Evolutionary conservation across 1,140 invertebrate genomes (phyloP), one percentile per base, ranked within the genome.

Genomic region (Cheumatopsyche charites): DNA sequence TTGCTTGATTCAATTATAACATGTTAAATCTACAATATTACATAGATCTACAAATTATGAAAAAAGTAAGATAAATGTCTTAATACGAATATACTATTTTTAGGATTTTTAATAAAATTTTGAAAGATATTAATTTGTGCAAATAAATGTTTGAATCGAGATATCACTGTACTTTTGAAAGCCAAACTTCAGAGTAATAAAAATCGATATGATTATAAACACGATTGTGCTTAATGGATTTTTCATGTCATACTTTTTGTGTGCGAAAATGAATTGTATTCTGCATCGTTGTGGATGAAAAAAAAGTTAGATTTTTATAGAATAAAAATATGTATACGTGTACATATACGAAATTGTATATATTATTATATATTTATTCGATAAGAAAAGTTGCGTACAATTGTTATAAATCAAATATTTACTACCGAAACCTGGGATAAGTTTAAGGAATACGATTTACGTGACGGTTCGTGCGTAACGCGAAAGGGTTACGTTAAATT

Each of bases 321-420:
- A 36, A 36, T 36, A 36, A 36, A 9, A 36, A 36, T 36, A 4
- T 4, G 29, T 36, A 36, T 36, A 36, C 29, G n/a, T 42, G 23
- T n/a, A 11, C 4, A 42, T 12, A 63, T 29, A 63, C 4, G n/a
- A 11, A 63, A 63, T 19, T 4, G 4, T 49, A 49, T 49, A 36
- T 36, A 36, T 36, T 36, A n/a, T n/a, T n/a, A n/a, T n/a, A n/a
- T n/a, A n/a, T n/a, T 36, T 36, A 36, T 36, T 36, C 9, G 29
- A 36, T 36, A 36, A 3, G 9, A 9, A 36, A 36, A 23, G 55
- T 58, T 58, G 21, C 55, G 21, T 58, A 36, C 29, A 36, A 36
- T 36, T 36, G 55, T 58, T 58, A 58, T 58, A 58, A 25, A 58
- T 58, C 55, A 58, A 58, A 58, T 58, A 58, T 58, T 58, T 58